Base-by-base conservation (phyloP, 2,888 invertebrate species). In the Phoenoteleia sp. region DNA sequence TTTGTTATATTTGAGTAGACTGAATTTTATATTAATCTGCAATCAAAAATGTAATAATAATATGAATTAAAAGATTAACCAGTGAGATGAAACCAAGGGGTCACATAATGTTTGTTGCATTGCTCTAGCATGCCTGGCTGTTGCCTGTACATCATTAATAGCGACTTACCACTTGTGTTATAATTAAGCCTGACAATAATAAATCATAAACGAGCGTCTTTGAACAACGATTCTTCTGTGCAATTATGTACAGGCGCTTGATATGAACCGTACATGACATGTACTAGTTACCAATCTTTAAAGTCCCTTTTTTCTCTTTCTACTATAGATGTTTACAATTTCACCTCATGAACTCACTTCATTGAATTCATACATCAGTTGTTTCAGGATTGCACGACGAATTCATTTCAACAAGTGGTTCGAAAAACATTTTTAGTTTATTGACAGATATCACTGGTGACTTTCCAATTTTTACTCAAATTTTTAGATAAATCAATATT, bases 121-220 rank as follows among this genome's bases (percentile, higher is more conserved):
- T 86, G 91, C 92, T 88, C 91, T 90, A 92, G 93, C 93, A 93
- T 93, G 93, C 89, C 92, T 71, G 93, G 92, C 92, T 93, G 93
- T 91, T 92, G 92, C 92, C 92, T 93, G 93, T 87, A 86, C 89
- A 89, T 91, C 90, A 89, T 90, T 91, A 87, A 87, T 71, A 80
- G 72, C 88, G 87, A 88, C 89, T 88, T 89, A 90, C 87, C 87
- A 89, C 39, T 58, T 27, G 27, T 67, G 49, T 67, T 49, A 60
- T 17, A 36, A 60, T 49, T 27, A 39, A 36, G 62, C 19, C 62
- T 62, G 62, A 60, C 19, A 62, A n/a, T 39, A n/a, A n/a, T n/a
- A n/a, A n/a, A 52, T 72, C 56, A 25, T 49, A 86, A 87, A 88
- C 85, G 84, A 87, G 87, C 84, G 69, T 77, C 17, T 85, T 74